Conservation (phyloP, 2,888 invertebrate genomes). For the Tigriopus californicus region DNA sequence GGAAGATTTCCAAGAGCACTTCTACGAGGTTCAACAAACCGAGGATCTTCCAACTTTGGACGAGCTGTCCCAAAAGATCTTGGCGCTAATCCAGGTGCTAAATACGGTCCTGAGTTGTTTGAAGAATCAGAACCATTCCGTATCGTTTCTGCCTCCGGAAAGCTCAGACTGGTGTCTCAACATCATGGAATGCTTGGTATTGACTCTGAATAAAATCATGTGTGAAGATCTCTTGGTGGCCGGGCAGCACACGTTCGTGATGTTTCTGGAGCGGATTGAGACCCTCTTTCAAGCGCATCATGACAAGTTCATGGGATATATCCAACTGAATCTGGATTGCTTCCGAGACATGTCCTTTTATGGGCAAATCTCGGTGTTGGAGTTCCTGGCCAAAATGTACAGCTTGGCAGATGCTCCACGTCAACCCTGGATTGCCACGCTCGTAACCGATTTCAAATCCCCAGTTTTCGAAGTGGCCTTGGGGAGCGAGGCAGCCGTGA, state of each 20-base stretch:
- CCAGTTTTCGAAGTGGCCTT: neutral
- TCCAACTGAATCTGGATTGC: neutral
- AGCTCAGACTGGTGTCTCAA: neutral
- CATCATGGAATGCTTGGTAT: neutral
- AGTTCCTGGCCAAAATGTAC: neutral
- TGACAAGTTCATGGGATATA: neutral
- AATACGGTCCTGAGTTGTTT: conserved; percentile 7
- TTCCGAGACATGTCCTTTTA: neutral
- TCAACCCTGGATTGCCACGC: neutral
- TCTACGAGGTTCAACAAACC: neutral
- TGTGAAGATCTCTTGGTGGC: neutral
- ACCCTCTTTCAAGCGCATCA: neutral
- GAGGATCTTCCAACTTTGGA: neutral
- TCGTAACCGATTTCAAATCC: neutral
- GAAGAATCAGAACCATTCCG: neutral
- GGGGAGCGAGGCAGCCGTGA: neutral
- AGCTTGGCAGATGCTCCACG: neutral
- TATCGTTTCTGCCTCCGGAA: neutral
- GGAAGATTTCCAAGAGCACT: conserved; percentile 1
- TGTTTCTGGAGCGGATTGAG: neutral
- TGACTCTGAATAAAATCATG: neutral
- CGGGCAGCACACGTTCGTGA: conserved; percentile 4
- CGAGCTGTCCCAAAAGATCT: neutral
- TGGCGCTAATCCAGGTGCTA: neutral
- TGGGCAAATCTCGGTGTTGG: neutral